Evolutionary conservation across 2,113 vertebrate species (phyloP).

Genomic region (Coreoperca whiteheadi): DNA sequence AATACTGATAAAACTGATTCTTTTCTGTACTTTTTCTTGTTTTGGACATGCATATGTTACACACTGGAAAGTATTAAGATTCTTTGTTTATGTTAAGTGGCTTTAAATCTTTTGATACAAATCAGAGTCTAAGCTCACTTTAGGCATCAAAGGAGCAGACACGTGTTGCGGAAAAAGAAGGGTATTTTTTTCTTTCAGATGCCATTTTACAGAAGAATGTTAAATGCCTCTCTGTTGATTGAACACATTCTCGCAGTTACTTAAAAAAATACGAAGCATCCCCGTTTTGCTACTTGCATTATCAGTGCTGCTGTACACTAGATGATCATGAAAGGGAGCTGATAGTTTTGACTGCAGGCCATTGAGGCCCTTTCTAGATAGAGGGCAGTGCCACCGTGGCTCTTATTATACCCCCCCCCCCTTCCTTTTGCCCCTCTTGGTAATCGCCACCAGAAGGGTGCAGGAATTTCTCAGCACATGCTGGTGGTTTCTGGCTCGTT

Average conservation of each 20-base stretch:
- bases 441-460: constrained; percentile 83
- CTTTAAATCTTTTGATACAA: constrained; percentile 59
- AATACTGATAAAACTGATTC: constrained; percentile 68
- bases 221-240: constrained; percentile 62
- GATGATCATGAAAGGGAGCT: constrained; percentile 78
- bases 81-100: constrained; percentile 53
- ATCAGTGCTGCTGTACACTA: constrained; percentile 63
- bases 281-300: constrained; percentile 39
- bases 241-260: constrained; percentile 37
- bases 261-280: constrained; percentile 53
- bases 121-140: constrained; percentile 51
- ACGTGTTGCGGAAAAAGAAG: constrained; percentile 62
- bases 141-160: constrained; percentile 64
- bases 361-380: constrained; percentile 60
- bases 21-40: neutral
- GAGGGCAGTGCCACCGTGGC: constrained; percentile 72
- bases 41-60: constrained; percentile 30
- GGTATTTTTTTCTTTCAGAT: constrained; percentile 46
- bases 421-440: constrained; percentile 53
- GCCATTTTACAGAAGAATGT: constrained; percentile 69
- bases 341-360: constrained; percentile 72
- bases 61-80: constrained; percentile 40
- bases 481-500: constrained; percentile 80
- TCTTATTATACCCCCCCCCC: constrained; percentile 66
- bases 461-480: constrained; percentile 80